These are phyloP conservation scores for Hermaeophaga mercurialis DNA, from an alignment of 2,888 invertebrate species.

Conservation along the genomic window DNA sequence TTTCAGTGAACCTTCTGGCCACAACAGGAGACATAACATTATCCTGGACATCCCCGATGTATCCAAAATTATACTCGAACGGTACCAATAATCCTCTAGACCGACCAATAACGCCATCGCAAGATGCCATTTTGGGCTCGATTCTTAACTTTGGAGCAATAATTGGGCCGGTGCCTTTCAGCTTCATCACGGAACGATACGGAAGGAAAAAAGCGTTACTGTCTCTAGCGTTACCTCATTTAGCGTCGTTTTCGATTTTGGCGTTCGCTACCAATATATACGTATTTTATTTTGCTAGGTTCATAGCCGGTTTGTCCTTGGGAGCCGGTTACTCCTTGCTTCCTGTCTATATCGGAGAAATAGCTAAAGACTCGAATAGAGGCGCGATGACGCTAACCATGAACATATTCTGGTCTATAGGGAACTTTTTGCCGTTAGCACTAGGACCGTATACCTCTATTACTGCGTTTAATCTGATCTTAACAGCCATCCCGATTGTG, in stretches of 20 bases:
- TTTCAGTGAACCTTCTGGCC: constrained; percentile 43
- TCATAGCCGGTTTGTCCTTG: constrained; percentile 65
- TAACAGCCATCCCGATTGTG: constrained; percentile 55
- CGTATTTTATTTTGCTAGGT: constrained; percentile 53
- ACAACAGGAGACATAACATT: constrained; percentile 42
- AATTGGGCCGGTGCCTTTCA: constrained; percentile 70
- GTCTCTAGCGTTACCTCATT: constrained; percentile 51
- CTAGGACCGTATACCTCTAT: constrained; percentile 75
- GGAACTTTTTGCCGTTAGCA: constrained; percentile 70
- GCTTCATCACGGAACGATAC: constrained; percentile 66
- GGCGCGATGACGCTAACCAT: constrained; percentile 72
- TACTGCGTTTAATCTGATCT: constrained; percentile 62
- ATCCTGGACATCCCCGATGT: constrained; percentile 44
- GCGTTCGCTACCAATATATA: constrained; percentile 39
- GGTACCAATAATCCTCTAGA: constrained; percentile 50
- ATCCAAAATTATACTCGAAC: constrained; percentile 42
- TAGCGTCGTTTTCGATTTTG: constrained; percentile 38
- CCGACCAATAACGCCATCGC: constrained; percentile 45
- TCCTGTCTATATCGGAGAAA: constrained; percentile 86
- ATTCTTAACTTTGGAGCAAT: constrained; percentile 58
- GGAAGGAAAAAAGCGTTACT: constrained; percentile 73
- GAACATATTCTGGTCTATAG: constrained; percentile 71
- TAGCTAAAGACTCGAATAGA: constrained; percentile 74
- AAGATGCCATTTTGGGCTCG: constrained; percentile 61
- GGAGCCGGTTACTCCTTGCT: constrained; percentile 74